Conservation (phyloP, 1,140 invertebrate genomes). For the Neodiprion fabricii region DNA sequence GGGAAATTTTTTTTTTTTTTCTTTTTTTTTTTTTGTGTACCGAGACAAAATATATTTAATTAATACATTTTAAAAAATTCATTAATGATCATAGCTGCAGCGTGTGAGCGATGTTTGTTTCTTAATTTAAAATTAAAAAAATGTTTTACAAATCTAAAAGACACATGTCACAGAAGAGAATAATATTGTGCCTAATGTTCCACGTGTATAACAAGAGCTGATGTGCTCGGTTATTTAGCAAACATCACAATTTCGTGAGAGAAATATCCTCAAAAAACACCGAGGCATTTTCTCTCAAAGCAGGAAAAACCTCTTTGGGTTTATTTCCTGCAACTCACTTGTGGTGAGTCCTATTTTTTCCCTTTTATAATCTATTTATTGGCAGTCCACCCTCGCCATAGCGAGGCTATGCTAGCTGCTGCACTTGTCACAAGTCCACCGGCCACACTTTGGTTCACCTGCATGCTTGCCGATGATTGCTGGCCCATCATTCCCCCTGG, state of each 20-base stretch:
- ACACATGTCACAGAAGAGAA: too few species aligned
- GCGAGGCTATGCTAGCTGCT: constrained; percentile 71
- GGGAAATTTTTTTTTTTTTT: background rate
- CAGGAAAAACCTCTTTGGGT: background rate
- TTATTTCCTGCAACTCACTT: background rate
- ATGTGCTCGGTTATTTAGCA: background rate
- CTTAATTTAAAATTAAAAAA: too few species aligned
- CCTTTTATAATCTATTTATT: constrained; percentile 48
- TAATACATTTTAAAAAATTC: background rate
- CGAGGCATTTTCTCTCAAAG: background rate
- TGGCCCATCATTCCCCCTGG: constrained; percentile 57
- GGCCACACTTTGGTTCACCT: constrained; percentile 63
- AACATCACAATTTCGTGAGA: background rate
- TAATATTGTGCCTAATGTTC: background rate
- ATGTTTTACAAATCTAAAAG: too few species aligned
- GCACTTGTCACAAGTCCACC: constrained; percentile 73
- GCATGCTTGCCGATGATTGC: constrained; percentile 65
- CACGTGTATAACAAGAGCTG: background rate
- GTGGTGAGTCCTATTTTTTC: background rate
- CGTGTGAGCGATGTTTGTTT: too few species aligned
- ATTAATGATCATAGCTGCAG: background rate
- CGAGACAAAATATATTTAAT: background rate
- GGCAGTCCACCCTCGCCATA: constrained; percentile 73
- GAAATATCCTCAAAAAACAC: background rate
- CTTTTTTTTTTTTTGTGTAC: background rate